These are phyloP conservation scores for Genyomyrus donnyi DNA, from an alignment of 2,113 vertebrate species.

Conservation along the genomic window DNA sequence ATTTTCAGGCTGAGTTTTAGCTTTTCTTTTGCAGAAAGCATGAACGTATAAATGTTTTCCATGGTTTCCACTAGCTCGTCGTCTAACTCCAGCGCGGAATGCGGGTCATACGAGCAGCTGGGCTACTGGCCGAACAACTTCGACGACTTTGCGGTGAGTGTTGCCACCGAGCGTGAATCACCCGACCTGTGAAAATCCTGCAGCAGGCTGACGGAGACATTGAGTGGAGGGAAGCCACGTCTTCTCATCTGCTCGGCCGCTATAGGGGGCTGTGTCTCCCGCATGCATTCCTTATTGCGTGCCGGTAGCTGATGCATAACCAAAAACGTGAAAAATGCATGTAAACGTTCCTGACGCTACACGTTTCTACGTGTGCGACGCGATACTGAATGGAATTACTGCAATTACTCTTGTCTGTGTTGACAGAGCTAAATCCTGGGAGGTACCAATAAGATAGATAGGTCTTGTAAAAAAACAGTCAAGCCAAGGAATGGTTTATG, in stretches of 20 bases:
- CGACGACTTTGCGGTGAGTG: conserved; percentile 89
- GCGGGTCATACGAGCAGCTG: conserved; percentile 87
- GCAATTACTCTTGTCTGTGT: neutral
- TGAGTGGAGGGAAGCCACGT: neutral
- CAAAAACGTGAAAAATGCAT: neutral
- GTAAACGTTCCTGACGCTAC: neutral
- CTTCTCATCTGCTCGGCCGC: neutral
- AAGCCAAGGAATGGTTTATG: neutral
- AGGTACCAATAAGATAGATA: neutral
- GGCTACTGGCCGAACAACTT: conserved; percentile 96
- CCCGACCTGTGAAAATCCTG: neutral
- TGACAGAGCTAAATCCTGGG: neutral
- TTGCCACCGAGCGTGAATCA: fast-evolving
- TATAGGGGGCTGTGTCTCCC: neutral
- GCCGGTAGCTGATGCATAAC: neutral
- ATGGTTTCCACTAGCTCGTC: conserved; percentile 31
- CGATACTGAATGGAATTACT: neutral
- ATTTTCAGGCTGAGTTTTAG: neutral
- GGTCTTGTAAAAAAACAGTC: neutral
- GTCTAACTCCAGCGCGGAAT: conserved; percentile 48
- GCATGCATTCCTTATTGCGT: neutral
- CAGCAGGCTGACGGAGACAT: neutral
- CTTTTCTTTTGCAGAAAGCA: neutral
- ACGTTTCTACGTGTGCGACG: neutral
- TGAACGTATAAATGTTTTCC: neutral